Evolutionary conservation across 2,888 invertebrate species (phyloP).

Genomic region (Hermaeophaga mercurialis): DNA sequence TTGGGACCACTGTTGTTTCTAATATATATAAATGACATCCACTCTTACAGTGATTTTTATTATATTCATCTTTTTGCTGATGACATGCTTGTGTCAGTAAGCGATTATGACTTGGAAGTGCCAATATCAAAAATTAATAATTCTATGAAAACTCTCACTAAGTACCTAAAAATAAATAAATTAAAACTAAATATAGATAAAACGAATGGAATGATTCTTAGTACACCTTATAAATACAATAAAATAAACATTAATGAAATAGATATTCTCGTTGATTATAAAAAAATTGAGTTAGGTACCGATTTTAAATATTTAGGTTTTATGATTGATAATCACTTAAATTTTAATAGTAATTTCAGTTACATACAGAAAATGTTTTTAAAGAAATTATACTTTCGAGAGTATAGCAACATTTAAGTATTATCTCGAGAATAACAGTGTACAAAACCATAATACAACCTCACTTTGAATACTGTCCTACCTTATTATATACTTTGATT

Average conservation of each 20-base stretch:
- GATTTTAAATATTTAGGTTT: slow-evolving; percentile 14
- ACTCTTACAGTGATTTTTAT: too few relatives aligned
- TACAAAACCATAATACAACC: slow-evolving; percentile 16
- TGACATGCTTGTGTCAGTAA: neutral
- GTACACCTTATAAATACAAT: slow-evolving; percentile 9
- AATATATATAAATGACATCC: too few relatives aligned
- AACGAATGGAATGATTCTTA: neutral
- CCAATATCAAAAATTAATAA: too few relatives aligned
- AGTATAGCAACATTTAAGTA: slow-evolving; percentile 5
- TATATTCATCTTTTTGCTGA: neutral
- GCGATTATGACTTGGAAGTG: neutral
- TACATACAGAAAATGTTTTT: slow-evolving; percentile 9
- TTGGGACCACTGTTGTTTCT: too few relatives aligned
- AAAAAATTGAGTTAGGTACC: slow-evolving; percentile 10
- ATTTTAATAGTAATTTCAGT: neutral
- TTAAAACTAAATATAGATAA: neutral
- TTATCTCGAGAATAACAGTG: slow-evolving; percentile 10
- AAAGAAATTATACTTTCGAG: slow-evolving; percentile 12
- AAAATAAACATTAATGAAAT: slow-evolving; percentile 9
- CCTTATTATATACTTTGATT: slow-evolving; percentile 9
- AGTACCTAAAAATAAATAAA: neutral
- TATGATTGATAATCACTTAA: slow-evolving; percentile 7
- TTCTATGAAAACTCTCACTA: neutral
- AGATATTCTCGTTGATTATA: neutral
- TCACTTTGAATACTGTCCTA: slow-evolving; percentile 17